phyloP scores from a whole-genome alignment of 2,113 vertebrate genomes.

The Calidris pygmaea region DNA sequence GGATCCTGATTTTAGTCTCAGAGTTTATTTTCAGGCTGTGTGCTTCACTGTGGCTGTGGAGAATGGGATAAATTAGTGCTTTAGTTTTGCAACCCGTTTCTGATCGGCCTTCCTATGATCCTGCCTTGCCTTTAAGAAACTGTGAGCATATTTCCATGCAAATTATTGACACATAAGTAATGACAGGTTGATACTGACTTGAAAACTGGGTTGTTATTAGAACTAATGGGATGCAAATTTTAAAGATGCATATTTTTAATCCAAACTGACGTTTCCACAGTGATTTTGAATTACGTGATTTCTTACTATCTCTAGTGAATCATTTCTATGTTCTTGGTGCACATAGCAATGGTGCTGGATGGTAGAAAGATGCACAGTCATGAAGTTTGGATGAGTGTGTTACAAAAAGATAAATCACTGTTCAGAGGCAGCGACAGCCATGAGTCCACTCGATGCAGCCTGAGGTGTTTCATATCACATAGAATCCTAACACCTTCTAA shows the following conservation, averaged over 20 bases:
- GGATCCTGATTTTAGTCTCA: neutral
- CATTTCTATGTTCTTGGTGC: neutral
- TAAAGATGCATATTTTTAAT: neutral
- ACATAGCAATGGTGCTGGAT: neutral
- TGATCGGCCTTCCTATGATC: neutral
- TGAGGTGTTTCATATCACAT: fast-evolving
- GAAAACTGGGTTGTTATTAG: neutral
- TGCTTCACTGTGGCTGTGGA: neutral
- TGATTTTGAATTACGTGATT: neutral
- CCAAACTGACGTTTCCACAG: neutral
- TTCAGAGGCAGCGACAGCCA: fast-evolving
- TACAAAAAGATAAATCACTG: neutral
- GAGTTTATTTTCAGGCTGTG: neutral
- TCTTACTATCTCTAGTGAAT: neutral
- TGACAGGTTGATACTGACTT: neutral
- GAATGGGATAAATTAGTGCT: neutral
- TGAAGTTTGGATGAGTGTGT: neutral
- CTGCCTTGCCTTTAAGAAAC: neutral
- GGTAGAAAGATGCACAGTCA: neutral
- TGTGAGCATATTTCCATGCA: neutral
- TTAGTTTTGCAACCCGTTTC: neutral
- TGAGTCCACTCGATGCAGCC: neutral
- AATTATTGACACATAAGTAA: neutral
- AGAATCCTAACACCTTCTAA: neutral
- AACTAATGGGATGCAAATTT: neutral